Evolutionary conservation across 2,797 vertebrate species (phyloP).

Genomic region (Manis crassicaudata): DNA sequence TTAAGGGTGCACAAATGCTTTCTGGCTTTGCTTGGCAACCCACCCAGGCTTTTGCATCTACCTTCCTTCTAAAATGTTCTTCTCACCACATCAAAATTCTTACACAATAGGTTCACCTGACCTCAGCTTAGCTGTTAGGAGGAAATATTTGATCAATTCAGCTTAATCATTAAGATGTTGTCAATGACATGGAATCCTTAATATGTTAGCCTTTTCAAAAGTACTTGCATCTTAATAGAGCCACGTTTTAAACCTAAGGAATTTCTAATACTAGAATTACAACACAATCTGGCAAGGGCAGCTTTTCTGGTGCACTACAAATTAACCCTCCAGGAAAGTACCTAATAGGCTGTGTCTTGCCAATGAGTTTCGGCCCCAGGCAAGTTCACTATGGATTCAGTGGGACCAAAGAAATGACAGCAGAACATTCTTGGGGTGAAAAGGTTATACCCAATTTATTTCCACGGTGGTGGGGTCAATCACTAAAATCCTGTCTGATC

Average conservation of each 20-base stretch:
- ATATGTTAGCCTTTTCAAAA: not conserved
- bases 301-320: not conserved
- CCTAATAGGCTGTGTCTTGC: not conserved
- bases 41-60: not conserved
- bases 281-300: not conserved
- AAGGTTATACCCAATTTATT: too few species aligned
- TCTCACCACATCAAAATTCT: not conserved
- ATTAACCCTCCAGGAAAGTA: not conserved
- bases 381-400: too few species aligned
- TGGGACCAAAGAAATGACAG: too few species aligned
- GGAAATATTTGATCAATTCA: not conserved
- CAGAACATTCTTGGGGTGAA: too few species aligned
- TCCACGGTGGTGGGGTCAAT: too few species aligned
- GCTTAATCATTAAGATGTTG: not conserved
- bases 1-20: not conserved
- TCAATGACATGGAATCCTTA: not conserved
- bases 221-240: slow-evolving; percentile 12
- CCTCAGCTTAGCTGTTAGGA: not conserved
- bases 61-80: not conserved
- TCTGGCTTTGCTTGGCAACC: not conserved
- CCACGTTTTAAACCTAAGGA: not conserved
- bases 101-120: not conserved
- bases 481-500: too few species aligned
- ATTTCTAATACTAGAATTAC: not conserved
- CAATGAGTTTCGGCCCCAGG: too few species aligned